A percentile compares a stretch with the other conserved stretches of the same genome.
phyloP scores from a whole-genome alignment of 2,888 invertebrate genomes.

The Cordilura impudica region DNA sequence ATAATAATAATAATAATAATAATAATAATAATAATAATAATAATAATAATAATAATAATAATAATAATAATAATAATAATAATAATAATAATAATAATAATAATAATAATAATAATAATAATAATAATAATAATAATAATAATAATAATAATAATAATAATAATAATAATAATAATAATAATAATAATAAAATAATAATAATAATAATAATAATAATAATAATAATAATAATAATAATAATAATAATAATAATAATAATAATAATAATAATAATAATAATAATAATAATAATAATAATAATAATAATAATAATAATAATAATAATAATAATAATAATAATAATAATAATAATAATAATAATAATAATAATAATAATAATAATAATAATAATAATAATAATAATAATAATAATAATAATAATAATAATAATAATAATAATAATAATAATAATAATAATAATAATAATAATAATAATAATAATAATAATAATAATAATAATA shows the following conservation, averaged over 20 bases:
- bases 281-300: constrained; percentile 3
- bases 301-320: constrained; percentile 7
- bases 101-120: too few species aligned
- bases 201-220: constrained; percentile 10
- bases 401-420: constrained; percentile 6
- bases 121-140: constrained; percentile 4
- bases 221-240: constrained; percentile 5
- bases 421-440: constrained; percentile 4
- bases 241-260: constrained; percentile 5
- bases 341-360: constrained; percentile 5
- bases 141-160: constrained; percentile 12
- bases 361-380: constrained; percentile 4
- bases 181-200: constrained; percentile 6
- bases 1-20: too few species aligned
- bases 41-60: too few species aligned
- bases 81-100: too few species aligned
- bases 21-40: too few species aligned
- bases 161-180: neutral
- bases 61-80: too few species aligned
- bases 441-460: constrained; percentile 4
- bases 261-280: constrained; percentile 15
- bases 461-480: constrained; percentile 8
- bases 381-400: neutral
- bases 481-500: constrained; percentile 15
- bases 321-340: constrained; percentile 7